Base-by-base conservation (phyloP, 2,888 invertebrate genomes). In the Elmis aenea region DNA sequence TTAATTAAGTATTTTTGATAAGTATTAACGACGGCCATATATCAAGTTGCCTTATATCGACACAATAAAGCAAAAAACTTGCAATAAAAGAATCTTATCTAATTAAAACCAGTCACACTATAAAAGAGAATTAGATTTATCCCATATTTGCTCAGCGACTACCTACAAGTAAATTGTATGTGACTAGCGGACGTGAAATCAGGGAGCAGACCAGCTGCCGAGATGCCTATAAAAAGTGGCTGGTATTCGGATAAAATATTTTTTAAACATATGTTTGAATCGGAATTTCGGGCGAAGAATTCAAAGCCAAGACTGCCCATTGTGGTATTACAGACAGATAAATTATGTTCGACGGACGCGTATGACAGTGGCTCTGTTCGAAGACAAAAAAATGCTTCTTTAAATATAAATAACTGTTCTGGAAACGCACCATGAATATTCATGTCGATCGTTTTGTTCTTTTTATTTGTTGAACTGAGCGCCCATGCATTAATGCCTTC, bases 241-340 rank as follows among this genome's bases (percentile, higher is more conserved):
- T 52, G 63, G 61, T 61, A 64, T 65, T 63, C 59, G 62, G 59
- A 62, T 64, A 62, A 65, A 61, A 62, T 66, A 66, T 66, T 66
- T 66, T 66, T 66, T 66, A 66, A 66, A 66, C 66, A 66, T 64
- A 62, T 66, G 66, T 66, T 62, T 58, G 64, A 60, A 57, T 61
- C 49, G 66, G 67, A 66, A 67, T 67, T 66, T 64, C 60, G 62
- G 62, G 52, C 58, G 54, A 54, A 57, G 65, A 63, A 66, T 64
- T 58, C 60, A 57, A 59, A 63, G 58, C 58, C 54, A 51, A 53
- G 61, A 54, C 59, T 58, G 62, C 60, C 67, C 65, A 65, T 66
- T 67, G 65, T 66, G 63, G 61, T 56, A 57, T 57, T 59, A 62
- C 66, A 67, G 67, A 67, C 67, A 64, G 62, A 67, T 67, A 67